These are phyloP conservation scores for Hesperophylax magnus DNA, from an alignment of 1,140 invertebrate genomes.

Conservation along the genomic window DNA sequence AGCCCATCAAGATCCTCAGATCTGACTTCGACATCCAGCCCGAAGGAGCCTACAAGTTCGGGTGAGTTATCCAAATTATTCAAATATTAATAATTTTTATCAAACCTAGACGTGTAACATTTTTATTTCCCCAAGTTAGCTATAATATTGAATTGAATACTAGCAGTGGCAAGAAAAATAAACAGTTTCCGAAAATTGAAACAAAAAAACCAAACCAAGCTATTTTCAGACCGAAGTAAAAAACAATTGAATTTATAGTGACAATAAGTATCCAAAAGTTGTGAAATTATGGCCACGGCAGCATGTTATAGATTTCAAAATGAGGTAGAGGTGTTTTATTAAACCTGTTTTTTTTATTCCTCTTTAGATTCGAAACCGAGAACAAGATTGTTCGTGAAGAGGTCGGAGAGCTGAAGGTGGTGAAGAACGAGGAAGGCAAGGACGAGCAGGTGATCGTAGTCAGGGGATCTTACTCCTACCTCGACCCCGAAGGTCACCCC, in stretches of 20 bases:
- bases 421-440: slow-evolving; percentile 65
- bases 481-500: slow-evolving; percentile 79
- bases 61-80: slow-evolving; percentile 54
- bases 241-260: too few species aligned
- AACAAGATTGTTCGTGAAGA: slow-evolving; percentile 61
- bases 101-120: too few species aligned
- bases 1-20: slow-evolving; percentile 60
- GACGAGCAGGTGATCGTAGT: slow-evolving; percentile 64
- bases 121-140: too few species aligned
- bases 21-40: slow-evolving; percentile 62
- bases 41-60: slow-evolving; percentile 62
- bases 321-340: too few species aligned
- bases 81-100: too few species aligned
- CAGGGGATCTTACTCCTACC: slow-evolving; percentile 73
- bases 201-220: too few species aligned
- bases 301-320: too few species aligned
- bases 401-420: slow-evolving; percentile 62
- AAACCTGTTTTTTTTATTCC: neutral
- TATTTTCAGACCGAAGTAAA: too few species aligned
- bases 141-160: too few species aligned
- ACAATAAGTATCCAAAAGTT: too few species aligned
- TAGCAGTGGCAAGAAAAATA: too few species aligned
- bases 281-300: neutral
- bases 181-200: too few species aligned
- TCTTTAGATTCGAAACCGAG: slow-evolving; percentile 62